A percentile compares a stretch with the other conserved stretches of the same genome.
Conservation (phyloP, 2,113 vertebrate species). For the Oncorhynchus kisutch region DNA sequence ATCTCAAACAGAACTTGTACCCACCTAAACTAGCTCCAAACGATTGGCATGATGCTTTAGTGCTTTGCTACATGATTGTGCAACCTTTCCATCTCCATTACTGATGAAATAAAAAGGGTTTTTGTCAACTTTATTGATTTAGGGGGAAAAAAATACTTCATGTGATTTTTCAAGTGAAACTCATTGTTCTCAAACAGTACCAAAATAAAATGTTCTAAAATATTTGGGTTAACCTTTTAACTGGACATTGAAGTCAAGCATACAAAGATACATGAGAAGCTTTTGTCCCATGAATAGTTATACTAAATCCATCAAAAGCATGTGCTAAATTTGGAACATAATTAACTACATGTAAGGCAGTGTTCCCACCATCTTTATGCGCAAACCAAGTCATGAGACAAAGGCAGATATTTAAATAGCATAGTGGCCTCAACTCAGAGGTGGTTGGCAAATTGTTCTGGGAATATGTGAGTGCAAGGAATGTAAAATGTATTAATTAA, state of each 20-base stretch:
- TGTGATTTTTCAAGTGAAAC: constrained; percentile 38
- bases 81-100: background rate
- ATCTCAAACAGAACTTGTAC: too few relatives aligned
- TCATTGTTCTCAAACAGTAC: constrained; percentile 53
- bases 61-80: too few relatives aligned
- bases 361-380: too few relatives aligned
- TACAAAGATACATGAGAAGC: too few relatives aligned
- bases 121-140: constrained; percentile 44
- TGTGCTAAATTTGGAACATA: too few relatives aligned
- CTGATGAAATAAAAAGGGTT: constrained; percentile 10
- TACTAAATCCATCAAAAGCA: too few relatives aligned
- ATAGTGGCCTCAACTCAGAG: constrained; percentile 3
- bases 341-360: too few relatives aligned
- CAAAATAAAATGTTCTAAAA: constrained; percentile 62
- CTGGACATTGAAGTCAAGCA: background rate
- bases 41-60: too few relatives aligned
- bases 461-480: background rate
- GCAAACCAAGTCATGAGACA: too few relatives aligned
- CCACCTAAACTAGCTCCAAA: too few relatives aligned
- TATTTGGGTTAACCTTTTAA: constrained; percentile 49
- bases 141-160: constrained; percentile 29
- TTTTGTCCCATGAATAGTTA: too few relatives aligned
- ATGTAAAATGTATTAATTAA: background rate
- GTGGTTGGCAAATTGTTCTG: background rate
- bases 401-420: too few relatives aligned